These are phyloP conservation scores for Magallana ariakensis DNA, from an alignment of 1,140 invertebrate species.

Conservation along the genomic window DNA sequence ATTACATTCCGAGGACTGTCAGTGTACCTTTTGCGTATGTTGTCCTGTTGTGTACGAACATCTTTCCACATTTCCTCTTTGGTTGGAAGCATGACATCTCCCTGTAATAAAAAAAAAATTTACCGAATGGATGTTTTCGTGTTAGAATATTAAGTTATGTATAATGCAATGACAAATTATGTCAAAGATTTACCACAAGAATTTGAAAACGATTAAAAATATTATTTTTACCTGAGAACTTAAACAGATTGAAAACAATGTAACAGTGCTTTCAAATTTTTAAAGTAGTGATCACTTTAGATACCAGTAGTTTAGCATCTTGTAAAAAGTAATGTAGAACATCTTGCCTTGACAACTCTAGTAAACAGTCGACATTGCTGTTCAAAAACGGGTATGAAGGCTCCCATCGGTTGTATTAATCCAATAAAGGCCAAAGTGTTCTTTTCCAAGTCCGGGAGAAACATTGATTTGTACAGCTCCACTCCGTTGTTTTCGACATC, in stretches of 20 bases:
- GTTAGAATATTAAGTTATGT: too few relatives aligned
- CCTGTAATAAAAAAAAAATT: constrained; percentile 49
- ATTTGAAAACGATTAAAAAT: too few relatives aligned
- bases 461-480: constrained; percentile 80
- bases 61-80: constrained; percentile 60
- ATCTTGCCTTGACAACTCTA: constrained; percentile 67
- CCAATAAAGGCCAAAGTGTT: constrained; percentile 81
- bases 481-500: constrained; percentile 74
- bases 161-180: too few relatives aligned
- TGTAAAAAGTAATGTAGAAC: too few relatives aligned
- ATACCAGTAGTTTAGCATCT: too few relatives aligned
- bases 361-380: constrained; percentile 68
- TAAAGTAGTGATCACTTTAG: too few relatives aligned
- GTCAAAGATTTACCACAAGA: too few relatives aligned
- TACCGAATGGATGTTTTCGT: background rate
- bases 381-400: constrained; percentile 79
- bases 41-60: constrained; percentile 51
- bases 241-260: too few relatives aligned
- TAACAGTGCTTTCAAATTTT: too few relatives aligned
- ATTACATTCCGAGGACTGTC: constrained; percentile 62
- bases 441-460: constrained; percentile 76
- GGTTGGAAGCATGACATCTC: constrained; percentile 56
- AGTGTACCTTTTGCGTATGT: constrained; percentile 58
- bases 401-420: constrained; percentile 81
- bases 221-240: too few relatives aligned